Evolutionary conservation across 2,888 invertebrate species (phyloP).

Genomic region (Elysia crispata): DNA sequence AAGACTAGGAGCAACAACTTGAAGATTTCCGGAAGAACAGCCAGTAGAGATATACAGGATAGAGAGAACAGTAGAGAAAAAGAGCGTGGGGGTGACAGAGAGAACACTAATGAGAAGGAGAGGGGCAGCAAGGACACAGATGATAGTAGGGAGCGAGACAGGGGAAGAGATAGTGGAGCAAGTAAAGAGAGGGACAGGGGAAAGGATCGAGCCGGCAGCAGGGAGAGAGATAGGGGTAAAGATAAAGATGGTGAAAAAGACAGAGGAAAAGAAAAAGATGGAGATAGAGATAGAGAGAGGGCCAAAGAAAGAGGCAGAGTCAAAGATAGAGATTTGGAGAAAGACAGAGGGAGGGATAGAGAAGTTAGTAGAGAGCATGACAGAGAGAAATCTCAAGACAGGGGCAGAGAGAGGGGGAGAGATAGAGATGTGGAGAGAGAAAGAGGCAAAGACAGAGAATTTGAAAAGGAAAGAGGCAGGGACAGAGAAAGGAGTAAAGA

Average conservation of each 20-base stretch:
- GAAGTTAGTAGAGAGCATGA: neutral
- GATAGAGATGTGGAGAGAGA: constrained; percentile 15
- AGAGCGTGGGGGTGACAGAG: constrained; percentile 14
- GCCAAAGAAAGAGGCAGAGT: neutral
- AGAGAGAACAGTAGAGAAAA: constrained; percentile 28
- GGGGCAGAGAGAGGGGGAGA: constrained; percentile 18
- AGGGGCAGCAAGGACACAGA: neutral
- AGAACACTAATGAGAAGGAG: neutral
- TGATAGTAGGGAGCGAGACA: neutral
- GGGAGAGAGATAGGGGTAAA: neutral
- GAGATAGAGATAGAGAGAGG: constrained; percentile 10
- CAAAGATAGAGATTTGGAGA: constrained; percentile 11
- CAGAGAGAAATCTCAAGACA: neutral
- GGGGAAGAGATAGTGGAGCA: neutral
- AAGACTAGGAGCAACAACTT: constrained; percentile 26
- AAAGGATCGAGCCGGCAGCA: neutral
- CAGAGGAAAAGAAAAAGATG: neutral
- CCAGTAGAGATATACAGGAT: constrained; percentile 21
- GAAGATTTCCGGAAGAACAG: constrained; percentile 37
- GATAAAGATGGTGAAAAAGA: neutral
- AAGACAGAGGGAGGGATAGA: neutral
- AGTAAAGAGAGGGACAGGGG: neutral
- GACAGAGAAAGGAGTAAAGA: neutral
- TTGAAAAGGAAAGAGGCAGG: no score
- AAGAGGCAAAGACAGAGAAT: neutral